Evolutionary conservation across 2,113 vertebrate species (phyloP).

Genomic region (Leptodactylus fuscus): DNA sequence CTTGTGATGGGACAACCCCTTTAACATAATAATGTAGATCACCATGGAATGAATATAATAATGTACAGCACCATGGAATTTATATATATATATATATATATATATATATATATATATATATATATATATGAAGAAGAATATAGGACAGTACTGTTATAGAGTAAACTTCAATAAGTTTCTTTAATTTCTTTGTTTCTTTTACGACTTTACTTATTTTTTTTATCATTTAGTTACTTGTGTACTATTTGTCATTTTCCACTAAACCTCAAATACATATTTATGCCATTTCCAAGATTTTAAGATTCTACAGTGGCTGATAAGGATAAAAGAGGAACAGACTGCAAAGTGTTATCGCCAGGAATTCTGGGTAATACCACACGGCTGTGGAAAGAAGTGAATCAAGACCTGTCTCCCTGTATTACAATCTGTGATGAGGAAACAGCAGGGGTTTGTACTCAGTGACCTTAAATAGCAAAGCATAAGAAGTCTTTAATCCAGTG

Average conservation of each 20-base stretch:
- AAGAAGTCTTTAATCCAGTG: conserved; percentile 38
- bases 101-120: too few relatives aligned
- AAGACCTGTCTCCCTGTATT: conserved; percentile 30
- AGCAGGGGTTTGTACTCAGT: conserved; percentile 31
- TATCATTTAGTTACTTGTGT: neutral
- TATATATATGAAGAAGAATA: too few relatives aligned
- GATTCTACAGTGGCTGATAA: neutral
- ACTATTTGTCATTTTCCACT: neutral
- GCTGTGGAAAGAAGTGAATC: neutral
- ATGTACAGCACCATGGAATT: too few relatives aligned
- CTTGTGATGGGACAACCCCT: too few relatives aligned
- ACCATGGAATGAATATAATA: too few relatives aligned
- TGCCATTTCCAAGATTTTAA: neutral
- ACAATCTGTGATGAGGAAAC: conserved; percentile 13
- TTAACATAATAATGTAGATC: too few relatives aligned
- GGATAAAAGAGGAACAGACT: neutral
- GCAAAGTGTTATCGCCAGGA: neutral
- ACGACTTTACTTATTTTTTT: neutral
- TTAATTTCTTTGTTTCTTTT: neutral
- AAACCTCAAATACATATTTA: neutral
- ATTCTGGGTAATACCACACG: conserved; percentile 14
- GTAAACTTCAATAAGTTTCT: neutral
- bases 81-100: too few relatives aligned
- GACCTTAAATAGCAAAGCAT: conserved; percentile 44
- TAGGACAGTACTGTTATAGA: neutral